Evolutionary conservation across 2,797 vertebrate species (phyloP).

Genomic region (Jordanella pulchra): DNA sequence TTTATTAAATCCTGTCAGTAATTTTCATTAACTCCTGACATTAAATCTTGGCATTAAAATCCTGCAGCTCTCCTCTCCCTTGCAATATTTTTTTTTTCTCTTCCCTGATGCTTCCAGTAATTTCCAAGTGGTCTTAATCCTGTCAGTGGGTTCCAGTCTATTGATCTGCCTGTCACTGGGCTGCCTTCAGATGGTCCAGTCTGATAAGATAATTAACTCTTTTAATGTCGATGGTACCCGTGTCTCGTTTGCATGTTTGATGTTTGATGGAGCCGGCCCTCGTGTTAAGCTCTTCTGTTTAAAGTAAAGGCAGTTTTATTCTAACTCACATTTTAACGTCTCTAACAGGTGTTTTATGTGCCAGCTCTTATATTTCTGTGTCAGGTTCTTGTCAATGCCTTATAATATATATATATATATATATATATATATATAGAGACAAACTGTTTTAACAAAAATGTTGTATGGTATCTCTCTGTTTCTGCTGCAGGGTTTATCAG

Average conservation of each 20-base stretch:
- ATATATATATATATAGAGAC: constrained; percentile 21
- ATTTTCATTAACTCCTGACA: constrained; percentile 45
- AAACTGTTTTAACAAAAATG: constrained; percentile 41
- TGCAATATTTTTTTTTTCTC: constrained; percentile 67
- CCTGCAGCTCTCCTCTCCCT: constrained; percentile 44
- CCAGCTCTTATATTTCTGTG: constrained; percentile 38
- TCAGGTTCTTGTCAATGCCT: constrained; percentile 33
- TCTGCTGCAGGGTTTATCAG: constrained; percentile 45
- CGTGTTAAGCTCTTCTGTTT: constrained; percentile 29
- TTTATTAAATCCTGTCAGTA: constrained; percentile 30
- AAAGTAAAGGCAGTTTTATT: constrained; percentile 17
- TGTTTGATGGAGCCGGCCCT: constrained; percentile 49
- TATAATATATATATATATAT: constrained; percentile 27
- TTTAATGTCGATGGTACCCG: constrained; percentile 61
- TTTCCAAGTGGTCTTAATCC: constrained; percentile 69
- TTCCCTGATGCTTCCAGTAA: constrained; percentile 73
- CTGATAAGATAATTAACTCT: constrained; percentile 56
- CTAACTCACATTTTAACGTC: constrained; percentile 21
- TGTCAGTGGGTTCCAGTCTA: constrained; percentile 40
- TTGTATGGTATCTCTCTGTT: constrained; percentile 34
- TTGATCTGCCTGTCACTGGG: constrained; percentile 35
- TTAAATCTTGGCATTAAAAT: constrained; percentile 13
- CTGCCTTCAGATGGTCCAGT: constrained; percentile 46
- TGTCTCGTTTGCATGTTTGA: constrained; percentile 70
- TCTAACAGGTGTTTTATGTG: constrained; percentile 39